A percentile compares a stretch with the other conserved stretches of the same genome.
These are phyloP conservation scores for Parasteatoda lunata DNA, from an alignment of 2,888 invertebrate species.

Conservation along the genomic window DNA sequence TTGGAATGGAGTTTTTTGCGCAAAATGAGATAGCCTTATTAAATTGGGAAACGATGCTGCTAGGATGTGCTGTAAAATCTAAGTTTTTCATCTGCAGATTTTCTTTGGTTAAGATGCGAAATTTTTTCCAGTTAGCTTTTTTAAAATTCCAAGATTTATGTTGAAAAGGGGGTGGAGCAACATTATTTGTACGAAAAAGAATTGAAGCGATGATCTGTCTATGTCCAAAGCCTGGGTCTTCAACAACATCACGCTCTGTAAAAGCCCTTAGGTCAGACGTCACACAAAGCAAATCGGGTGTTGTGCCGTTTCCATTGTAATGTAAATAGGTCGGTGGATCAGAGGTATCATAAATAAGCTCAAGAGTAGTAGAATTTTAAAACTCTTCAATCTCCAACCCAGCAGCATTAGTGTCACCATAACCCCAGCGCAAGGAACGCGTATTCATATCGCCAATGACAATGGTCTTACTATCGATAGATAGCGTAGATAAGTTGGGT, in stretches of 20 bases:
- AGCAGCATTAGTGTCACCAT: background rate
- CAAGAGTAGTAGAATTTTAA: background rate
- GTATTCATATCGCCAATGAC: background rate
- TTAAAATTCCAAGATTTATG: background rate
- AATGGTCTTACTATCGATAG: background rate
- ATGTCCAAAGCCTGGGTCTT: background rate
- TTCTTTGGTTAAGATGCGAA: background rate
- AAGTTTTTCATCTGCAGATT: background rate
- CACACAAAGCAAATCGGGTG: background rate
- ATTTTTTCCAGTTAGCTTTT: background rate
- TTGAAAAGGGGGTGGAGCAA: no score
- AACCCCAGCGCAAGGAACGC: background rate
- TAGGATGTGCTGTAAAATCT: background rate
- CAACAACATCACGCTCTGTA: no score
- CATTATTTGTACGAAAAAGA: background rate
- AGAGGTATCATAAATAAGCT: background rate
- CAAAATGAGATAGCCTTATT: background rate
- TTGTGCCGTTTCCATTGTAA: background rate
- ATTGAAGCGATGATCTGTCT: background rate
- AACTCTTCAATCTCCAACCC: background rate
- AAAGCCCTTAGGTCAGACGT: background rate
- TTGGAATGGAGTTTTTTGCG: background rate
- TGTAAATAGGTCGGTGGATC: background rate
- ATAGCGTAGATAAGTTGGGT: background rate
- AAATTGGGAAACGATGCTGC: background rate